Base-by-base conservation (phyloP, 1,140 invertebrate species). In the Drosophila lacertosa region DNA sequence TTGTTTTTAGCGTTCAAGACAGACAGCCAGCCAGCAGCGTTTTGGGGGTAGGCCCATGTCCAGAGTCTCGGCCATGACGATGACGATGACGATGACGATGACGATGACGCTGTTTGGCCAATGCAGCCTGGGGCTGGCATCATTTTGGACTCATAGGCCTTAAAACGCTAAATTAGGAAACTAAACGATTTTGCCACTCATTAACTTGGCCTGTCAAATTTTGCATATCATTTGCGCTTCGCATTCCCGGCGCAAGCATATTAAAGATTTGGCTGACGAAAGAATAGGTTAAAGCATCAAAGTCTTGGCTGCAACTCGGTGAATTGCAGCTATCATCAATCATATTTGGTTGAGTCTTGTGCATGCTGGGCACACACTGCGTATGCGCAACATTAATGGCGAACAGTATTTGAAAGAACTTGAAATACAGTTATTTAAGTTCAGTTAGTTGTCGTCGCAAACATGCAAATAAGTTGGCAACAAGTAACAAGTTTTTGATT, bases 1-100 rank as follows among this genome's bases (percentile, higher is more conserved):
- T 89, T 89, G 86, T 89, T 89, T 89, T 89, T 75, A 81, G 68
- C 83, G 79, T 75, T 77, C 74, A 69, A 71, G 81, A 74, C 77
- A 86, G 64, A 22, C 54, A 62, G 62, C 40, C 63, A 37, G 42
- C 40, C 63, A 37, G 42, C 35, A 2, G 10, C 50, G 42, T 29
- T 33, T 54, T 45, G 32, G 18, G 18, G 26, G 26, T 15, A 35
- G n/a, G 20, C 37, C 47, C 24, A 59, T 59, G 24, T 50, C 50
- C 26, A 24, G 32, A 37, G 7, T 20, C 10, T 22, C 15, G 29
- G 37, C 15, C 2, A 40, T 9, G n/a, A 10, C 45, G 33, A 51
- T 16, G 47, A 13, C 15, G 13, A 26, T 55, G 58, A 26, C 26
- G 26, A 42, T 24, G 48, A 33, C 35, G 45, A 48, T 55, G 35